Conservation (phyloP, 2,113 vertebrate species). For the Aix galericulata region DNA sequence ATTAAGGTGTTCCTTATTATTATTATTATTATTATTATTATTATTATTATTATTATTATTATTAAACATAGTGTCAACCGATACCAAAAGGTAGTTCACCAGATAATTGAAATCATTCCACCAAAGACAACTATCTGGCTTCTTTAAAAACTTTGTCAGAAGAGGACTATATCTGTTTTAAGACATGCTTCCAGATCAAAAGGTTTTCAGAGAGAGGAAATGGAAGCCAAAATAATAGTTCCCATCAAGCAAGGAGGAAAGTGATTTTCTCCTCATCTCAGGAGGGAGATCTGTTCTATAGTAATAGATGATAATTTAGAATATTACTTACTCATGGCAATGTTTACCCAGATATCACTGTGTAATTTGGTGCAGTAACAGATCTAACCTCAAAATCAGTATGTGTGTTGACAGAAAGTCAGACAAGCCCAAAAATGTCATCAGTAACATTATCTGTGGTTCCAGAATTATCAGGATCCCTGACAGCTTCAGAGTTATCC, state of each 20-base stretch:
- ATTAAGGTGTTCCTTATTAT: neutral
- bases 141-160: neutral
- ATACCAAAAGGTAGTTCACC: neutral
- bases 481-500: neutral
- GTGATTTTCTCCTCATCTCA: neutral
- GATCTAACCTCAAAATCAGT: neutral
- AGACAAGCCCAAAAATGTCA: constrained; percentile 6
- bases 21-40: no score
- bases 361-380: neutral
- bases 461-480: neutral
- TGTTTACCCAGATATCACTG: neutral
- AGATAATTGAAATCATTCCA: neutral
- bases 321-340: neutral
- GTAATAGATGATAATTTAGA: neutral
- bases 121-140: neutral
- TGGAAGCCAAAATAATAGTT: neutral
- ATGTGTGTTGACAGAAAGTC: constrained; percentile 27
- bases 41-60: no score
- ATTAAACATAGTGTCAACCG: neutral
- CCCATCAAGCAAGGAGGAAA: neutral
- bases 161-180: neutral
- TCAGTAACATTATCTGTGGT: neutral
- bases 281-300: neutral
- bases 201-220: neutral
- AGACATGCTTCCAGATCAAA: neutral